Evolutionary conservation across 2,797 vertebrate species (phyloP), one percentile per base, ranked within the genome.

Genomic region (Microchirus variegatus): DNA sequence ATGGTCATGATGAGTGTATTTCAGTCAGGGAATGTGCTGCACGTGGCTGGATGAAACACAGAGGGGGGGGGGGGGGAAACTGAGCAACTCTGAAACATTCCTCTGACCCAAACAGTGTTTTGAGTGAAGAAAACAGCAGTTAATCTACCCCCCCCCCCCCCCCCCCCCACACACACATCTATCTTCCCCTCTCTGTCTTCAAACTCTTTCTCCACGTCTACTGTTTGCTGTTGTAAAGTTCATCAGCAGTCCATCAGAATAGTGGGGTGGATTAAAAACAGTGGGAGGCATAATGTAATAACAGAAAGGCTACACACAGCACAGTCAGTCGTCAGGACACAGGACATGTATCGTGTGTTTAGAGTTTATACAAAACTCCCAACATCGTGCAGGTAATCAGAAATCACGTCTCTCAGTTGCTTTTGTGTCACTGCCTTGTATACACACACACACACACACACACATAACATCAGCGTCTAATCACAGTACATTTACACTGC

Each of bases 1-100:
- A 31, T 31, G 31, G 8, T 67, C 62, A 53, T 41, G 48, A 74
- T 66, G 48, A 80, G 66, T 72, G 67, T 64, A 48, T 71, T 63
- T 84, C 74, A 78, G 59, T 59, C 42, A 22, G 51, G 66, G 70
- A 86, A 87, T 89, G 81, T 85, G 74, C 55, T 75, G 80, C 89
- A 86, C 62, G 64, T 90, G 90, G 85, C 83, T 76, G 69, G 70
- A 76, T 83, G 63, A 79, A 82, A 80, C 80, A 52, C 59, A 65
- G 59, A 36, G 18, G 56, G 35, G 44, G 38, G 10, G 3, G 18
- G 56, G 35, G 44, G 38, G 10, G 3, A 5, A 11, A 18, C 61
- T 50, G 68, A 77, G 49, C 70, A 50, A 60, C 40, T 73, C 49
- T 59, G 63, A 81, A 82, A 82, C 77, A 83, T 86, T 87, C 84